Evolutionary conservation across 2,888 invertebrate genomes (phyloP).

Genomic region (Cantharis lateralis): DNA sequence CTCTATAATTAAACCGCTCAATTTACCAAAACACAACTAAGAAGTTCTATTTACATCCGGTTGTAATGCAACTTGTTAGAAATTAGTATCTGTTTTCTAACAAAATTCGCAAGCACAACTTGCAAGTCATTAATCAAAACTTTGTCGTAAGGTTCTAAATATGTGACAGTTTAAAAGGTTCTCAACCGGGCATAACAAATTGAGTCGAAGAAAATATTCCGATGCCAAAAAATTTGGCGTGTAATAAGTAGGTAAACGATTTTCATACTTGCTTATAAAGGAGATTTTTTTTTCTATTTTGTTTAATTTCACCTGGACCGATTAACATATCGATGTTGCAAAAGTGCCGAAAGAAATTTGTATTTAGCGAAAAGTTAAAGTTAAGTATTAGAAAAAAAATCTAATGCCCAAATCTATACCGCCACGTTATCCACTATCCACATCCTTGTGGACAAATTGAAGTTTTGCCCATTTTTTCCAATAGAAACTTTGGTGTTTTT

Average conservation of each 20-base stretch:
- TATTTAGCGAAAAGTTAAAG: neutral
- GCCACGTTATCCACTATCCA: no score
- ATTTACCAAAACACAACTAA: constrained; percentile 29
- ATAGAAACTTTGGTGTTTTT: neutral
- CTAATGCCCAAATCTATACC: neutral
- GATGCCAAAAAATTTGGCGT: neutral
- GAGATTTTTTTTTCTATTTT: neutral
- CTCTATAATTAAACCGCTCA: constrained; percentile 35
- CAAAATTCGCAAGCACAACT: constrained; percentile 22
- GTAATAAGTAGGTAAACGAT: neutral
- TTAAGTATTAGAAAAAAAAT: neutral
- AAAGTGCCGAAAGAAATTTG: neutral
- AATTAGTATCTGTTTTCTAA: constrained; percentile 36
- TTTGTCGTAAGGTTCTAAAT: constrained; percentile 17
- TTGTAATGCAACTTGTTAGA: constrained; percentile 30
- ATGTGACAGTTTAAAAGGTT: constrained; percentile 34
- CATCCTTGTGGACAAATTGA: no score
- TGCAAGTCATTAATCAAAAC: constrained; percentile 19
- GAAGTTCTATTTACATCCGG: constrained; percentile 32
- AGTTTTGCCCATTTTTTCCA: neutral
- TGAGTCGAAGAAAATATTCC: neutral
- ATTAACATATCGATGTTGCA: neutral
- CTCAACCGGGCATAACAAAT: neutral
- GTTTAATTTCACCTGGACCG: neutral
- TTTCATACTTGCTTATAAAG: neutral